Evolutionary conservation across 2,888 invertebrate species (phyloP), one percentile per base, ranked within the genome.

Genomic region (Anthophora plumipes): DNA sequence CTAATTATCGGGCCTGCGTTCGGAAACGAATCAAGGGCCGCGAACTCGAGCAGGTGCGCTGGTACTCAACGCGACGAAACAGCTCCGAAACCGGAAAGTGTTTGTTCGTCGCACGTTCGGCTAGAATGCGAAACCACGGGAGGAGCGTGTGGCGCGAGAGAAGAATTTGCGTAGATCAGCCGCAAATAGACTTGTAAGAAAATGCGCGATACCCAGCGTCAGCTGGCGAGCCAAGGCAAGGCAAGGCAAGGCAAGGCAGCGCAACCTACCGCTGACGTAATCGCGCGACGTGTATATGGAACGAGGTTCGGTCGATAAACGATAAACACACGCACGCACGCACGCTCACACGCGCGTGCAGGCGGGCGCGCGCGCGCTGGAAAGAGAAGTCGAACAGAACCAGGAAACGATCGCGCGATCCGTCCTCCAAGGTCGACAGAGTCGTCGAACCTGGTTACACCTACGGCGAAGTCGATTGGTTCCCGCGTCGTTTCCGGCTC

Each of bases 141-240:
- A 22, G 50, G 20, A 39, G 61, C 22, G 25, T n/a, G 52, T 41
- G 31, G 41, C 14, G 43, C 48, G 52, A 46, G 68, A 31, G 31
- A 31, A 31, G 31, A 61, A 60, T 69, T 72, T 60, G 72, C 43
- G 41, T 31, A 20, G 12, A n/a, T 57, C 64, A 43, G 46, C 79
- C 79, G 87, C 85, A 86, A 86, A 86, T 86, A 86, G 81, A 64
- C 66, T n/a, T n/a, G 66, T 71, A 67, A 78, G 83, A 75, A 81
- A 79, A 74, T 78, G 79, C 71, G 68, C 70, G 79, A 80, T 64
- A 76, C 39, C 31, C 50, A 37, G 22, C 72, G 83, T 81, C 81
- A 86, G 83, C 77, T 77, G 87, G 70, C 67, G 76, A 77, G 54
- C 66, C 73, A 46, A 71, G 41, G 20, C 74, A 46, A 74, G 41